Base-by-base conservation (phyloP, 2,888 invertebrate species). In the Drosophila maculinotata region DNA sequence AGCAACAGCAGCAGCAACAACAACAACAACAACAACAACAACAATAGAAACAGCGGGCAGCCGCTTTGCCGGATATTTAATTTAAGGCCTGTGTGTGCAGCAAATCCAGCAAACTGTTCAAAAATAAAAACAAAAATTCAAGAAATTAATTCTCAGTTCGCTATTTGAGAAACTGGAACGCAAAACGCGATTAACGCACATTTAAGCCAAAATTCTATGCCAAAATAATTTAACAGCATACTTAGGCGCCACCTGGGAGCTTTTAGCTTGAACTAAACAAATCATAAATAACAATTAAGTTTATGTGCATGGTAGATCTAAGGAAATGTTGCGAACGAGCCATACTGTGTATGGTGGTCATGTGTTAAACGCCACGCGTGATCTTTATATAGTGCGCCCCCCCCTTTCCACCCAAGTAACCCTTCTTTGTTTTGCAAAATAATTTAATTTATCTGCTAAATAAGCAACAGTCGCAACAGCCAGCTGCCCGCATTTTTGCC, bases 21-120 rank as follows among this genome's bases (percentile, higher is more conserved):
- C 14, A 35, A 28, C 7, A 15, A 30, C 26, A 66, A 67, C 14
- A 70, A 20, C 25, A 47, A 41, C 45, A 56, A 42, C 15, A 41
- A 36, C 52, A 71, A 60, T 73, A 68, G 49, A 44, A 60, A 42
- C 51, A 67, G 63, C 47, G 58, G 67, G 53, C 59, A 42, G 54
- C 31, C 52, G 57, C 62, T 72, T 70, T 72, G 78, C 83, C 83
- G 83, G 83, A 84, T 71, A 84, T 88, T 84, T 76, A 79, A 84
- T 84, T 84, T 68, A 84, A 71, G 80, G 64, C 60, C 69, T 41
- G 54, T 35, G 63, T 62, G 64, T 49, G 41, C 36, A 42, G n/a
- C n/a, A n/a, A 48, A 26, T 45, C 52, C 14, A 47, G 41, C 20
- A 42, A 47, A 39, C 26, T 36, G 23, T 28, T 36, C 17, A 20